Evolutionary conservation across 2,113 vertebrate species (phyloP), one percentile per base, ranked within the genome.

Genomic region (Ammodytes marinus): DNA sequence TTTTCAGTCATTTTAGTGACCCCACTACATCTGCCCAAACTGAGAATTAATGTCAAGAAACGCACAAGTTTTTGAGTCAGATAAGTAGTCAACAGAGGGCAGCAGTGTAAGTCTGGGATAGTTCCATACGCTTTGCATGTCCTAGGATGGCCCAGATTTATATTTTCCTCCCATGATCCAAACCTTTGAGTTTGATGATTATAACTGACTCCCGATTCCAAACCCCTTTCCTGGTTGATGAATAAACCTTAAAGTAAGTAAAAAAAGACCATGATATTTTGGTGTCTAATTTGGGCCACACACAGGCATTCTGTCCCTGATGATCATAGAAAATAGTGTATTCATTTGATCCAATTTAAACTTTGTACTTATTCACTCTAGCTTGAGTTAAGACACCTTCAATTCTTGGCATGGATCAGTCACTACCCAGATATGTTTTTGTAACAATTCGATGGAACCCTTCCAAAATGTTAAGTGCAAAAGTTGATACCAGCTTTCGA

Each of bases 11-110:
- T 79, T 83, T 12, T 67, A 60, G 27, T 50, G 6, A 27, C 27
- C 27, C 43, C 47, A 43, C 27, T 42, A 6, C 2, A 3, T 74
- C 82, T 79, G 15, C 81, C 64, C 1, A 69, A 80, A 13, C 39
- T 71, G 27, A 67, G 50, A 40, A 67, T 39, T 69, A 86, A 74
- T 50, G 19, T 70, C 45, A 71, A 61, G 17, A 67, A 27, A 68
- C 10, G 54, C 64, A 69, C 58, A 78, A 45, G 55, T 70, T 76
- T 27, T 78, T 52, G 39, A 77, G 49, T 40, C 55, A 35, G 10
- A 80, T 17, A 80, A 42, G 43, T 65, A 12, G 74, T 77, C 91
- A 91, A 70, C 83, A 93, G 91, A 68, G 84, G 91, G 89, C 87
- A 73, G 77, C 86, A 87, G 78, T 74, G 86, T 83, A 57, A 61